These are phyloP conservation scores for Stomatorhinus ivindoensis DNA, from an alignment of 2,113 vertebrate genomes.

Conservation along the genomic window DNA sequence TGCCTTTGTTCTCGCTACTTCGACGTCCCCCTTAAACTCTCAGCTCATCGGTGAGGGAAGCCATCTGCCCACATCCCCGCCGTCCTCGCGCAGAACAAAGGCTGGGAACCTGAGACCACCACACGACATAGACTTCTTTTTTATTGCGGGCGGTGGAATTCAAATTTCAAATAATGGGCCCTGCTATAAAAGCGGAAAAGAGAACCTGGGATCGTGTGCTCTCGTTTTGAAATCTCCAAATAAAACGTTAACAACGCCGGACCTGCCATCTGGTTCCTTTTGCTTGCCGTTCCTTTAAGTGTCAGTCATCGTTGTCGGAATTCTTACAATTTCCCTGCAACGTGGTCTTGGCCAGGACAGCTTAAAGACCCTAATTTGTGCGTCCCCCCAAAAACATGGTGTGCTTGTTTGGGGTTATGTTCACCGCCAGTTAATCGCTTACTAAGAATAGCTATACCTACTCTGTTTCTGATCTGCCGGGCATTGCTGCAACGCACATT, in stretches of 20 bases:
- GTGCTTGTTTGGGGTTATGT: background rate
- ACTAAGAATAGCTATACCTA: background rate
- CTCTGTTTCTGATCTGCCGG: background rate
- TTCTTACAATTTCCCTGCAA: background rate
- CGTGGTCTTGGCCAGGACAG: background rate
- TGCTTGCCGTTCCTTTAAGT: constrained; percentile 4
- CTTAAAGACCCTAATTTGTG: background rate
- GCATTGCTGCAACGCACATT: background rate
- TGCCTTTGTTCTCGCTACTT: background rate
- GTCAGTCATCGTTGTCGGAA: background rate
- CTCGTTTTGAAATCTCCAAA: constrained; percentile 20
- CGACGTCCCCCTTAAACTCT: background rate
- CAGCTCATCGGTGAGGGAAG: background rate
- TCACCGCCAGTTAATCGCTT: background rate
- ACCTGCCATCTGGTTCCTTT: constrained; percentile 3
- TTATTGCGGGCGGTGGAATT: background rate
- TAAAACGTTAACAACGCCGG: constrained; percentile 3
- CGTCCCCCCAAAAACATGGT: background rate
- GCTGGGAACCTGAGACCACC: background rate
- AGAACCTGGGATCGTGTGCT: background rate
- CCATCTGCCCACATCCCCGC: background rate
- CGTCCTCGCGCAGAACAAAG: constrained; percentile 8
- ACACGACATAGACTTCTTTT: background rate
- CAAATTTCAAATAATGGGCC: constrained; percentile 13
- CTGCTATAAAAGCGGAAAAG: background rate